phyloP scores from a whole-genome alignment of 1,140 invertebrate genomes.

The Rhagoletis zephyria region DNA sequence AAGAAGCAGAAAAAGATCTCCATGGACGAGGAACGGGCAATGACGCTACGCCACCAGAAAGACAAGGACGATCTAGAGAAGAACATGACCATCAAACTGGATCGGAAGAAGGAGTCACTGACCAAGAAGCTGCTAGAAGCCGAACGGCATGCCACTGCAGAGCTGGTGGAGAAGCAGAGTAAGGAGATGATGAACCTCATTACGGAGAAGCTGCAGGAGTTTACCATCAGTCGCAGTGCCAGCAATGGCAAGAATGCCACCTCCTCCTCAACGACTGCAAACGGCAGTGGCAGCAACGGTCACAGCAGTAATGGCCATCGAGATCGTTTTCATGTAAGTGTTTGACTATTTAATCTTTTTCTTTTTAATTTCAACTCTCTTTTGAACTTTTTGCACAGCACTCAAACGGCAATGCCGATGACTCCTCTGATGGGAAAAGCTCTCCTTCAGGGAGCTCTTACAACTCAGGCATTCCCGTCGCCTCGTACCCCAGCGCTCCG shows the following conservation, averaged over 20 bases:
- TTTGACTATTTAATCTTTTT: no score
- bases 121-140: constrained; percentile 92
- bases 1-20: no score
- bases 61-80: constrained; percentile 94
- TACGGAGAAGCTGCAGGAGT: constrained; percentile 88
- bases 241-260: constrained; percentile 81
- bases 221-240: constrained; percentile 83
- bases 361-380: no score
- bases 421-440: no score
- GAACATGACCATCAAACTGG: constrained; percentile 96
- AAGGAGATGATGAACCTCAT: constrained; percentile 96
- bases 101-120: constrained; percentile 94
- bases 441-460: no score
- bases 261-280: constrained; percentile 83
- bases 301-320: no score
- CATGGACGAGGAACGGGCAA: no score
- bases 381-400: no score
- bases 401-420: no score
- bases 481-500: no score
- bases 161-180: constrained; percentile 94
- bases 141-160: constrained; percentile 93
- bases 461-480: no score
- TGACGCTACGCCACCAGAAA: constrained; percentile 87
- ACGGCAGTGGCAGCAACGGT: constrained; percentile 89
- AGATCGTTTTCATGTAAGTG: no score